These are phyloP conservation scores for Athalia rosae DNA, from an alignment of 2,888 invertebrate genomes.

Conservation along the genomic window DNA sequence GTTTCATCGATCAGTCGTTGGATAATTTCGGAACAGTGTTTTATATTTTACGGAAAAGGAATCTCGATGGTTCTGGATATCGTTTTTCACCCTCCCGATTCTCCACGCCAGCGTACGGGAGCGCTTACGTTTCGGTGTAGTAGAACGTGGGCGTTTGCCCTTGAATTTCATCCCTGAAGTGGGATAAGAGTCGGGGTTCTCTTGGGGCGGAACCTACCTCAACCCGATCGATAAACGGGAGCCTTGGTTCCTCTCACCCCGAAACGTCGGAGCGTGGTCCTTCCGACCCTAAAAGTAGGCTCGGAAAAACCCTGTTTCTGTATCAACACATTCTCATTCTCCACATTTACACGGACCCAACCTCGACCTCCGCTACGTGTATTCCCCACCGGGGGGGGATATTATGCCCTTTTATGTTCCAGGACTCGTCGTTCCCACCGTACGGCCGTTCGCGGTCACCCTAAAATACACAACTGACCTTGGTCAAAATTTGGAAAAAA, in stretches of 20 bases:
- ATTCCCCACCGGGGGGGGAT: too few species aligned
- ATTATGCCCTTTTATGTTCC: too few species aligned
- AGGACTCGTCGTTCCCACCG: not conserved
- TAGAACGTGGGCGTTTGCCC: conserved; percentile 56
- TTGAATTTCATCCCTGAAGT: conserved; percentile 71
- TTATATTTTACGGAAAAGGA: too few species aligned
- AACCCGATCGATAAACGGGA: conserved; percentile 68
- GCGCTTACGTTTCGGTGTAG: conserved; percentile 12
- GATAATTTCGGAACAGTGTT: too few species aligned
- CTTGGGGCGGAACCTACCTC: conserved; percentile 69
- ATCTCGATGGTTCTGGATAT: too few species aligned
- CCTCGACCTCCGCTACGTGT: too few species aligned
- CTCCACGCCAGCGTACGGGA: not conserved
- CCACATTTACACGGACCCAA: too few species aligned
- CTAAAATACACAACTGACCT: conserved; percentile 3
- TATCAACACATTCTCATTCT: too few species aligned
- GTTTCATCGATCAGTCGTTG: too few species aligned
- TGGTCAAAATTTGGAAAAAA: not conserved
- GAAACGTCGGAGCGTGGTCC: conserved; percentile 30
- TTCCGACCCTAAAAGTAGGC: conserved; percentile 44
- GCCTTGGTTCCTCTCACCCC: conserved; percentile 9
- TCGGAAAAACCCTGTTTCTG: conserved; percentile 52
- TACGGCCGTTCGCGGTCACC: conserved; percentile 4
- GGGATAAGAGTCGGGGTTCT: conserved; percentile 68
- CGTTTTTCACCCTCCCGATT: not conserved